Conservation (phyloP, 2,113 vertebrate genomes). For the Panthera leo region DNA sequence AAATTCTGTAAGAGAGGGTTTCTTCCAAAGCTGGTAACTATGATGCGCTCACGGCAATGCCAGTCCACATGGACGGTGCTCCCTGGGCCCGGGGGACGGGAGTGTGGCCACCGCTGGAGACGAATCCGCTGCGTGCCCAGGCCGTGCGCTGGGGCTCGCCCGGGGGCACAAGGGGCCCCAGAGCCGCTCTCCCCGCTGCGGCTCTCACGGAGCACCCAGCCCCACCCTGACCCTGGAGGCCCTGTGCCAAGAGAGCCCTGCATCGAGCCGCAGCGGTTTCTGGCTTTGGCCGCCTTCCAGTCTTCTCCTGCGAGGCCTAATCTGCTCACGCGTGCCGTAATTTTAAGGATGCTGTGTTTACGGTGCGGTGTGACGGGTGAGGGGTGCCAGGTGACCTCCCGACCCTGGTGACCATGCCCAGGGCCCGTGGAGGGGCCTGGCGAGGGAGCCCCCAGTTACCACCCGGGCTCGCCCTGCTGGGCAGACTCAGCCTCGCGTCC, state of each 20-base stretch:
- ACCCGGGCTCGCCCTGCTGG: fast-evolving
- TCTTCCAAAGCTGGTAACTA: neutral
- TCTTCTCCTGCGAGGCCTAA: neutral
- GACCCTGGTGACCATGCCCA: neutral
- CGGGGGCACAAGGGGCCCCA: fast-evolving
- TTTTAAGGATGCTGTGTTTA: neutral
- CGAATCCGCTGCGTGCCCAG: neutral
- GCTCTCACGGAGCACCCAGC: neutral
- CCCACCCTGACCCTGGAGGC: neutral
- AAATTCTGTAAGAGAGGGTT: neutral
- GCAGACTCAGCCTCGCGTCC: neutral
- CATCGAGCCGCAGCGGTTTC: neutral
- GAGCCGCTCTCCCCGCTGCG: neutral
- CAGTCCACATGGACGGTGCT: fast-evolving
- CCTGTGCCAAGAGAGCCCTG: neutral
- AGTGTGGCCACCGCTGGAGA: fast-evolving
- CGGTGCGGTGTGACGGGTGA: neutral
- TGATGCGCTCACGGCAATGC: neutral
- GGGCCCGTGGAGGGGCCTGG: neutral
- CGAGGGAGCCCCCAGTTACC: no score
- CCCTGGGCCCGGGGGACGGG: neutral
- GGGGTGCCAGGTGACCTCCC: neutral
- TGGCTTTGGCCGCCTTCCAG: neutral
- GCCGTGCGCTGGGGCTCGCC: fast-evolving
- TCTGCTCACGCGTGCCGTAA: neutral